Evolutionary conservation across 1,140 invertebrate species (phyloP), one percentile per base, ranked within the genome.

Genomic region (Drosophila navojoa): DNA sequence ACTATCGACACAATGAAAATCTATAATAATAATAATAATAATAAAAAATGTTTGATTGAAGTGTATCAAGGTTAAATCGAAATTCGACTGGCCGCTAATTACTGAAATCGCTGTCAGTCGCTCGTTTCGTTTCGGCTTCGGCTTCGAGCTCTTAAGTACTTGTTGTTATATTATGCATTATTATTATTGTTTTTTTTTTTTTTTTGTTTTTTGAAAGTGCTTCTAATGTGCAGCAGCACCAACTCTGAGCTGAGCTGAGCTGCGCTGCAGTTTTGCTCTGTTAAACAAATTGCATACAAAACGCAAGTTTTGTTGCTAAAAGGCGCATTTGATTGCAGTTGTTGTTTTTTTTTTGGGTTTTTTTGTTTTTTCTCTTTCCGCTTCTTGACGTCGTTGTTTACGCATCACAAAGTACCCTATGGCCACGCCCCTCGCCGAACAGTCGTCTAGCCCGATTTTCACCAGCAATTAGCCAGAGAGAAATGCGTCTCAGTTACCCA

Each of bases 211-310:
- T 71, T 67, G 84, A 87, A 87, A 89, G 84, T 87, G 60, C 70
- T 67, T 62, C 55, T 52, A 55, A 32, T 45, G 63, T 63, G 32
- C 32, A 10, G 16, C 70, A 32, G 52, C 62, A 3, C 19, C 19
- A 22, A 22, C 19, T 66, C 29, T 15, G 49, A 22, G 5, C 47
- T 19, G 10, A 47, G 45, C 45, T 47, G 16, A 42, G 42, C 42
- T 11, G 63, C 10, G 16, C 58, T 45, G 38, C 29, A 70, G 84
- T 84, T 87, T 68, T 89, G 84, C 84, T 87, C 84, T 87, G 84
- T 89, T 87, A 89, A 87, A 67, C 84, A 87, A 87, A 87, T 89
- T 87, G 84, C 85, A 90, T 89, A 87, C 84, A 87, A 87, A 89
- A 87, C 85, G 84, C 84, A 70, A 79, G 80, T 87, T 87, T 89